Conservation (phyloP, 2,797 vertebrate species). For the Okamejei kenojei region DNA sequence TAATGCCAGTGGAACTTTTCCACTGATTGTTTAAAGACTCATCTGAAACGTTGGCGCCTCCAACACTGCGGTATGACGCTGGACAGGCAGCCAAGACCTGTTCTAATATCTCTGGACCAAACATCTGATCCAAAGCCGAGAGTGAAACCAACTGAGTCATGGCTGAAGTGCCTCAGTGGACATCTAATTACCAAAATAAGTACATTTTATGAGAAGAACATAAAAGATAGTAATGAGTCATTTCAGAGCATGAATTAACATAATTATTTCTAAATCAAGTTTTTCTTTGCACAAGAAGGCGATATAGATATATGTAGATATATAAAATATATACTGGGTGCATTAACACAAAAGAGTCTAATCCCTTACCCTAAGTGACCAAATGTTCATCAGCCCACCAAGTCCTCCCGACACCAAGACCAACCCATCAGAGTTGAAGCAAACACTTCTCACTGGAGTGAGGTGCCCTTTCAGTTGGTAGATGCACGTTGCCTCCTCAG, state of each 20-base stretch:
- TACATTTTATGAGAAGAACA: neutral
- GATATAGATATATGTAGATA: too few species aligned
- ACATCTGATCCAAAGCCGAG: too few species aligned
- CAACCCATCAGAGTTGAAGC: constrained; percentile 86
- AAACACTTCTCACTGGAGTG: constrained; percentile 80
- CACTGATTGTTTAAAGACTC: too few species aligned
- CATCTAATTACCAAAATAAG: neutral
- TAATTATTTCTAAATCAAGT: neutral
- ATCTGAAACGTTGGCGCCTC: too few species aligned
- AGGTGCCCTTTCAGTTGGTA: constrained; percentile 88
- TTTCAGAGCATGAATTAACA: neutral
- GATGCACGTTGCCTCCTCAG: constrained; percentile 63
- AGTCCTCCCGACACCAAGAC: constrained; percentile 84
- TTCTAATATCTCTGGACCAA: too few species aligned
- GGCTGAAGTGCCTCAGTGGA: too few species aligned
- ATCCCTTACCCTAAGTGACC: constrained; percentile 80
- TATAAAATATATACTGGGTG: neutral
- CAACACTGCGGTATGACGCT: too few species aligned
- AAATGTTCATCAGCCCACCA: constrained; percentile 93
- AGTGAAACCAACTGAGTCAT: too few species aligned
- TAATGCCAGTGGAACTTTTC: too few species aligned
- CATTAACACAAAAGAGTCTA: neutral
- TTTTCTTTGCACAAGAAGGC: neutral
- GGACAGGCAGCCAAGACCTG: too few species aligned
- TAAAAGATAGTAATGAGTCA: neutral